These are phyloP conservation scores for Tromatobia lineatoria DNA, from an alignment of 2,888 invertebrate genomes.

Conservation along the genomic window DNA sequence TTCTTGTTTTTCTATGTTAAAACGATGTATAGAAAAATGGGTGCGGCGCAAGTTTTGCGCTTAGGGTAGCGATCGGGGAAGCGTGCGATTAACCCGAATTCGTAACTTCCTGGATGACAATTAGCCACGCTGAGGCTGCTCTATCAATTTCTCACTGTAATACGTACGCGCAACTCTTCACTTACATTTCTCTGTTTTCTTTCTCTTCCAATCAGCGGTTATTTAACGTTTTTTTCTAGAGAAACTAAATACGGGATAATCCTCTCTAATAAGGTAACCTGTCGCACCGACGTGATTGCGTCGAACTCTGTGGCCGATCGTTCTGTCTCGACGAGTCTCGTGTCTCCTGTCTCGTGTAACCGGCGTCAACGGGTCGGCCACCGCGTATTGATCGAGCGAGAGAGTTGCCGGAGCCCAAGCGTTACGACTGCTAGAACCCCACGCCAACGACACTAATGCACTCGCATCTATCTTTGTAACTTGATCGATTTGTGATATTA, in stretches of 20 bases:
- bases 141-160: not conserved
- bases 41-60: not conserved
- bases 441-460: not conserved
- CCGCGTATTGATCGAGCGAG: slow-evolving; percentile 67
- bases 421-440: slow-evolving; percentile 29
- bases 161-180: not conserved
- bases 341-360: slow-evolving; percentile 53
- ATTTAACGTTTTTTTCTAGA: not conserved
- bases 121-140: slow-evolving; percentile 17
- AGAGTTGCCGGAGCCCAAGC: slow-evolving; percentile 41
- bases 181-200: not conserved
- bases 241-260: slow-evolving; percentile 17
- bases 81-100: slow-evolving; percentile 77
- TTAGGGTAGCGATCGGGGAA: slow-evolving; percentile 64
- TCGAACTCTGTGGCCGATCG: slow-evolving; percentile 37
- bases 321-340: slow-evolving; percentile 22
- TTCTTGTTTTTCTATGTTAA: not conserved
- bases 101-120: slow-evolving; percentile 73
- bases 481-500: slow-evolving; percentile 27
- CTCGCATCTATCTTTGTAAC: slow-evolving; percentile 10
- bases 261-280: slow-evolving; percentile 23
- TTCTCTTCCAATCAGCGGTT: not conserved
- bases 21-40: not conserved
- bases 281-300: slow-evolving; percentile 19
- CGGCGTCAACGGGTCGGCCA: slow-evolving; percentile 64